Evolutionary conservation across 2,797 vertebrate species (phyloP).

Genomic region (Cottoperca gobio): DNA sequence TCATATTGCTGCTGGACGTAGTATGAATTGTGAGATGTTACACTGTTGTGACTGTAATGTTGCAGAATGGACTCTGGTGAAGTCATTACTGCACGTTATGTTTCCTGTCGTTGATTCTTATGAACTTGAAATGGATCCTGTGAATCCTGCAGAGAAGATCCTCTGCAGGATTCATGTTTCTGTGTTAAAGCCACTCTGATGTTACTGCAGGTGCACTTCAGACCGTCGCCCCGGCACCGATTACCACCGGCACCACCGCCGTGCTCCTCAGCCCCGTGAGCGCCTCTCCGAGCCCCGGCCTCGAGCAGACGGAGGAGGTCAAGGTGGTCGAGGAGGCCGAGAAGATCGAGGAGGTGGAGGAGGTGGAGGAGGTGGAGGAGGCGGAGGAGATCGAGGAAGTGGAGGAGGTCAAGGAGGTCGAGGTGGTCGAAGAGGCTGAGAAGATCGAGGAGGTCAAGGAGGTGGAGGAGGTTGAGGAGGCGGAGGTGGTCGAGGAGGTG

Average conservation of each 20-base stretch:
- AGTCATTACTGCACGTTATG: neutral
- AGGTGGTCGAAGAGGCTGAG: too few species aligned
- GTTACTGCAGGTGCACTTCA: constrained; percentile 18
- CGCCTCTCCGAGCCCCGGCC: constrained; percentile 50
- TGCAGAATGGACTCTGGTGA: neutral
- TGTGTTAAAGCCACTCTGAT: neutral
- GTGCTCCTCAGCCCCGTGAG: constrained; percentile 63
- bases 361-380: neutral
- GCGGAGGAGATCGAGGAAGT: constrained; percentile 52
- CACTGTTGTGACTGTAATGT: too few species aligned
- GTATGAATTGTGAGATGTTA: neutral
- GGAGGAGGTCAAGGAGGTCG: constrained; percentile 81
- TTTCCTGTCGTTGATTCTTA: too few species aligned
- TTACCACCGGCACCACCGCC: constrained; percentile 39
- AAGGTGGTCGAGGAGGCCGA: constrained; percentile 75
- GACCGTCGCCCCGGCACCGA: constrained; percentile 23
- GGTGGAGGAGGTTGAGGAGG: constrained; percentile 82
- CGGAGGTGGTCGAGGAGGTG: constrained; percentile 66
- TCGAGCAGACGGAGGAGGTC: constrained; percentile 66
- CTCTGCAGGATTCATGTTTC: too few species aligned
- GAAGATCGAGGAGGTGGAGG: too few species aligned
- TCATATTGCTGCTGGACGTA: neutral
- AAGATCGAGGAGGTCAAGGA: constrained; percentile 73
- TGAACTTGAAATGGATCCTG: neutral
- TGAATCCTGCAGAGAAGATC: neutral